Evolutionary conservation across 2,888 invertebrate genomes (phyloP).

Genomic region (Drosophila mayaguana): DNA sequence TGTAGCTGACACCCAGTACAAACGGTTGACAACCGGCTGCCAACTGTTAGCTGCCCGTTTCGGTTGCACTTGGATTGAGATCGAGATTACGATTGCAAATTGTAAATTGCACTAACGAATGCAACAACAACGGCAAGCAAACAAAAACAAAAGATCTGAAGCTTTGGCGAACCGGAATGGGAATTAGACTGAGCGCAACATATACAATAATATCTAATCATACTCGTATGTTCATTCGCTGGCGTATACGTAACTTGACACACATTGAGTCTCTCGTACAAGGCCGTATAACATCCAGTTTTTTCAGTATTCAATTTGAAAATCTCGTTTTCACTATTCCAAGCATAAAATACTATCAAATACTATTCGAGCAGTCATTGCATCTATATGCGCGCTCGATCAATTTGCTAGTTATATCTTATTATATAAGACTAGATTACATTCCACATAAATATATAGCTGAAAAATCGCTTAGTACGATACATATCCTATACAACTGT

Average conservation of each 20-base stretch:
- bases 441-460: not conserved
- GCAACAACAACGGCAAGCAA: constrained; percentile 19
- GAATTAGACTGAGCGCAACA: constrained; percentile 23
- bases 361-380: not conserved
- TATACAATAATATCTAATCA: constrained; percentile 39
- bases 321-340: not conserved
- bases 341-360: constrained; percentile 2
- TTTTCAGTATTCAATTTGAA: not conserved
- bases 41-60: constrained; percentile 12
- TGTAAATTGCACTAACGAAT: constrained; percentile 22
- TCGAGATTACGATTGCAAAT: constrained; percentile 25
- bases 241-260: constrained; percentile 46
- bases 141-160: constrained; percentile 2
- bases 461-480: not conserved
- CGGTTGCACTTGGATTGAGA: constrained; percentile 54
- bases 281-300: constrained; percentile 12
- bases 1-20: constrained; percentile 23
- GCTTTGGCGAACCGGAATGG: constrained; percentile 20
- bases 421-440: not conserved
- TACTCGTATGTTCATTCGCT: constrained; percentile 15
- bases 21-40: constrained; percentile 29
- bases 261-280: constrained; percentile 12
- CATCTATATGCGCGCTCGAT: not conserved
- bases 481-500: not conserved
- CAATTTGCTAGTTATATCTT: not conserved